Evolutionary conservation across 2,888 invertebrate species (phyloP).

Genomic region (Coleophora flavipennella): DNA sequence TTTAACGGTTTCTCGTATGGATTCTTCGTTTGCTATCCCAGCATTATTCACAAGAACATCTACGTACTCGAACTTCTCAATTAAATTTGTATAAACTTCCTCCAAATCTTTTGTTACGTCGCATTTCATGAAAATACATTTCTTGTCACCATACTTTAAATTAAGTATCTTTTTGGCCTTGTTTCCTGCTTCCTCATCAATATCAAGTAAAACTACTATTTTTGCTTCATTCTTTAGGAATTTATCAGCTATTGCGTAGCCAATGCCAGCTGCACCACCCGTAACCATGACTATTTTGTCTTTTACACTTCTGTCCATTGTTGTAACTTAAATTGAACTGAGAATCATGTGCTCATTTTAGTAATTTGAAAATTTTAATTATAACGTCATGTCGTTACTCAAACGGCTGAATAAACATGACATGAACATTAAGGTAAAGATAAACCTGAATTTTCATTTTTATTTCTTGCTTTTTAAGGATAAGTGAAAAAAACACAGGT

Average conservation of each 20-base stretch:
- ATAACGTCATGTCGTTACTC: too few species aligned
- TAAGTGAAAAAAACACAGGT: too few species aligned
- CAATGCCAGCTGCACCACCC: constrained; percentile 68
- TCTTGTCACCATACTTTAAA: constrained; percentile 45
- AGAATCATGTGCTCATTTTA: too few species aligned
- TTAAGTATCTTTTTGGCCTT: constrained; percentile 39
- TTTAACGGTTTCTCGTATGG: constrained; percentile 12
- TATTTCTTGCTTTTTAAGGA: too few species aligned
- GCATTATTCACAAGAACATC: constrained; percentile 48
- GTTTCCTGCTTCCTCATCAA: constrained; percentile 26
- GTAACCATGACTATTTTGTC: constrained; percentile 41
- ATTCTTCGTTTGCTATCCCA: constrained; percentile 24
- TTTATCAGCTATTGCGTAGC: constrained; percentile 48
- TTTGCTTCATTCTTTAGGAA: constrained; percentile 47
- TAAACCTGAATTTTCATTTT: too few species aligned
- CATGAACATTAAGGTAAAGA: too few species aligned
- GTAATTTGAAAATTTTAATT: too few species aligned
- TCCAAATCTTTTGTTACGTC: constrained; percentile 58
- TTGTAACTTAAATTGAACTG: neutral
- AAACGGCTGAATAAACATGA: too few species aligned
- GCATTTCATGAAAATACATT: constrained; percentile 48
- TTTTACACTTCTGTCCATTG: constrained; percentile 4
- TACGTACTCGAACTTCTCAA: constrained; percentile 25
- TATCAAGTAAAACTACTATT: constrained; percentile 22
- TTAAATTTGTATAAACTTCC: constrained; percentile 27